These are phyloP conservation scores for Piezodorus guildinii DNA, from an alignment of 1,140 invertebrate genomes.

Conservation along the genomic window DNA sequence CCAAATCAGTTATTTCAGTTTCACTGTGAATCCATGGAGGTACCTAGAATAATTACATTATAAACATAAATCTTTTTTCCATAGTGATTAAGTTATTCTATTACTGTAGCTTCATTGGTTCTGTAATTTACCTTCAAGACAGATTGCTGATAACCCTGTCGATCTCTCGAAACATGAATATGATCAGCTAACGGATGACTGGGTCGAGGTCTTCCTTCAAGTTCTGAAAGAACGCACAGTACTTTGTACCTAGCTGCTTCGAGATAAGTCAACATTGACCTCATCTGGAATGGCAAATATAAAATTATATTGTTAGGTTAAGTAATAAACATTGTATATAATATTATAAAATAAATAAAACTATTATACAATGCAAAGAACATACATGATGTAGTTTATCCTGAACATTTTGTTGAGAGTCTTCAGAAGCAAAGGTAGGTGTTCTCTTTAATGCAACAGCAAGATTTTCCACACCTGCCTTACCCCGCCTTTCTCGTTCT, in stretches of 20 bases:
- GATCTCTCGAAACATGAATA: constrained; percentile 76
- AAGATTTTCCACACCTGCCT: constrained; percentile 76
- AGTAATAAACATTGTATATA: too few relatives aligned
- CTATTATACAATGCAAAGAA: constrained; percentile 13
- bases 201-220: constrained; percentile 61
- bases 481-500: constrained; percentile 71
- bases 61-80: not conserved
- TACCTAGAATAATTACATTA: constrained; percentile 41
- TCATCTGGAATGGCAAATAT: constrained; percentile 51
- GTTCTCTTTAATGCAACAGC: constrained; percentile 81
- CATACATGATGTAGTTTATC: constrained; percentile 83
- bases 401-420: constrained; percentile 81
- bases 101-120: not conserved
- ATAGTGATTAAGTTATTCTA: not conserved
- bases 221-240: constrained; percentile 61
- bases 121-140: constrained; percentile 55
- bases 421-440: constrained; percentile 77
- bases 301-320: too few relatives aligned
- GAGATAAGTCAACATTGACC: constrained; percentile 80
- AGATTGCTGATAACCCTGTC: constrained; percentile 77
- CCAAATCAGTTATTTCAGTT: constrained; percentile 48
- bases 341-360: too few relatives aligned
- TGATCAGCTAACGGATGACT: constrained; percentile 73
- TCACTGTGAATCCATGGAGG: constrained; percentile 63
- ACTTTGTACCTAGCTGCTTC: constrained; percentile 84